phyloP scores from a whole-genome alignment of 2,797 vertebrate genomes.

The Cichlasoma orientale region DNA sequence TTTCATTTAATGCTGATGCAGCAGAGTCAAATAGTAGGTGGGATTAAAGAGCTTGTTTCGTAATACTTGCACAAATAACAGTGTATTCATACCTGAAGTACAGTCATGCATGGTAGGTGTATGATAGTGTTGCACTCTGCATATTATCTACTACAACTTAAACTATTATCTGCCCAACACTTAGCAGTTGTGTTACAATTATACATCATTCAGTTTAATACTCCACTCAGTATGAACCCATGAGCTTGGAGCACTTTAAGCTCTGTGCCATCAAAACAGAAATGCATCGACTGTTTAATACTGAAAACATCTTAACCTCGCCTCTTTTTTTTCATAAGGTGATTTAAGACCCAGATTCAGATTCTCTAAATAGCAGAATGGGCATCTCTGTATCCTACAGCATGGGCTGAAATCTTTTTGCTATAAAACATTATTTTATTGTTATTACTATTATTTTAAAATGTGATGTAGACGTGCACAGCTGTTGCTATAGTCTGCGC shows the following conservation, averaged over 20 bases:
- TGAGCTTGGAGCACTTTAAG: no score
- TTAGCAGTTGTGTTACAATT: not conserved
- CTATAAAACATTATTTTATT: no score
- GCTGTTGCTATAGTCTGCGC: not conserved
- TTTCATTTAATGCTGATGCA: slow-evolving; percentile 64
- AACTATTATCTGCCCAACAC: not conserved
- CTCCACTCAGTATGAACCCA: no score
- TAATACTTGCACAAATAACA: slow-evolving; percentile 48
- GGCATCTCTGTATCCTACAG: no score
- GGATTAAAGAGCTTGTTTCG: slow-evolving; percentile 53
- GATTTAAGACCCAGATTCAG: not conserved
- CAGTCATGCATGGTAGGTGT: not conserved
- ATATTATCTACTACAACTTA: no score
- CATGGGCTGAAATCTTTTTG: no score
- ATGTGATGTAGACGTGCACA: no score
- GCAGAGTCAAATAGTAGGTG: slow-evolving; percentile 59
- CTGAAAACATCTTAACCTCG: not conserved
- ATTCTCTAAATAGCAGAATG: not conserved
- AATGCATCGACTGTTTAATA: not conserved
- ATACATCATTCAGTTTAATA: no score
- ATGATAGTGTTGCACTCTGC: slow-evolving; percentile 9
- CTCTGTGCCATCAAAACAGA: not conserved
- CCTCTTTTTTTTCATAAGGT: not conserved
- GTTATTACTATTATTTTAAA: no score
- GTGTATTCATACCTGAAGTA: slow-evolving; percentile 39